Conservation (phyloP, 1,140 invertebrate genomes). For the Chironomus striatipennis region DNA sequence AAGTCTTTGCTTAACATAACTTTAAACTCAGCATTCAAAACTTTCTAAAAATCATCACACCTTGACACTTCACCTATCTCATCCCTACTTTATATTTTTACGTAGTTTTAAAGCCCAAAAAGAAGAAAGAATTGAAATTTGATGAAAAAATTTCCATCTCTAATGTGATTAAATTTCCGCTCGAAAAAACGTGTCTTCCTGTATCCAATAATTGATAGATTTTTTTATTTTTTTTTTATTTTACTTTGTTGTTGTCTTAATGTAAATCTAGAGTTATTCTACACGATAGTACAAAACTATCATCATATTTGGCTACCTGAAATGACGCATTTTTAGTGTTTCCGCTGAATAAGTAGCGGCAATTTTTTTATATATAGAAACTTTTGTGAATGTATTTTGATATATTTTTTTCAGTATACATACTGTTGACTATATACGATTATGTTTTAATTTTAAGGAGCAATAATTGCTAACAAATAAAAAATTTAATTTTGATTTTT, state of each 20-base stretch:
- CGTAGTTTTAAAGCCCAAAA: background rate
- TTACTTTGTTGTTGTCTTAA: background rate
- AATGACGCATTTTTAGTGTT: background rate
- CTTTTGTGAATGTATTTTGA: too few relatives aligned
- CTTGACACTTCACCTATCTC: background rate
- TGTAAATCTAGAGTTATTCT: constrained; percentile 13
- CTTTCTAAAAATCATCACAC: too few relatives aligned
- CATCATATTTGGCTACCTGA: constrained; percentile 12
- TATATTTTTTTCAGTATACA: too few relatives aligned
- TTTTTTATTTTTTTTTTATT: background rate
- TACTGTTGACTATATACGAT: too few relatives aligned
- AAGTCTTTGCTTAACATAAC: too few relatives aligned
- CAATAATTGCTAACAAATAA: too few relatives aligned
- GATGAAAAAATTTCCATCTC: background rate
- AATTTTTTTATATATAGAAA: background rate
- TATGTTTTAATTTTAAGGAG: too few relatives aligned
- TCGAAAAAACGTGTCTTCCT: constrained; percentile 6
- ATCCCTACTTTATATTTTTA: background rate
- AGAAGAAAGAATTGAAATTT: background rate
- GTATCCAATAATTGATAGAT: constrained; percentile 14
- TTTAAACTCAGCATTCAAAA: too few relatives aligned
- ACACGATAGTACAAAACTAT: constrained; percentile 7
- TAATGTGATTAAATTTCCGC: constrained; percentile 13
- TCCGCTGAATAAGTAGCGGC: constrained; percentile 5
- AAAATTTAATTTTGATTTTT: too few relatives aligned